phyloP scores from a whole-genome alignment of 2,113 vertebrate genomes.

The Pelecanoides urinatrix region DNA sequence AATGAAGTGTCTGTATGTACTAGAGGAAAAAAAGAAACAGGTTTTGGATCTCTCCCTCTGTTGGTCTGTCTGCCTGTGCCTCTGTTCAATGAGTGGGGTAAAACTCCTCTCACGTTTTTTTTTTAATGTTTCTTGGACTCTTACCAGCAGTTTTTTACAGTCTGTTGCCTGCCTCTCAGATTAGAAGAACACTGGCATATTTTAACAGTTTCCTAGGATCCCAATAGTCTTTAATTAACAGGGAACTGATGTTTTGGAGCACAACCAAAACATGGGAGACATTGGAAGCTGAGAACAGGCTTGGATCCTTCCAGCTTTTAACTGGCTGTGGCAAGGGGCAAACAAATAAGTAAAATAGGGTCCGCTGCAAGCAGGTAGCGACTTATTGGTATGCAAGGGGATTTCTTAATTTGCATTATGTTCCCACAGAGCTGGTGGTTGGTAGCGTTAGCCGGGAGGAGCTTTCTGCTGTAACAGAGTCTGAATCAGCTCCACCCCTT shows the following conservation, averaged over 20 bases:
- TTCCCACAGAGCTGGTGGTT: neutral
- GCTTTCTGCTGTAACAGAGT: neutral
- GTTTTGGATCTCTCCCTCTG: neutral
- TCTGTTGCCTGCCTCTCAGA: slow-evolving; percentile 71
- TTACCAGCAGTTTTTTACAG: slow-evolving; percentile 66
- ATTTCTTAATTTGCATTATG: slow-evolving; percentile 23
- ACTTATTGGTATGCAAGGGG: slow-evolving; percentile 18
- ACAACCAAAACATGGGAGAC: slow-evolving; percentile 43
- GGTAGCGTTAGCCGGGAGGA: neutral
- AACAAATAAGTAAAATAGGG: neutral
- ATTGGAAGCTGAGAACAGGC: neutral
- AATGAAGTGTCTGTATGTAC: neutral
- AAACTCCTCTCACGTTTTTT: neutral
- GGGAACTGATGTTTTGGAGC: slow-evolving; percentile 67
- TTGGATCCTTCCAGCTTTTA: slow-evolving; percentile 26
- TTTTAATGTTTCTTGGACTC: slow-evolving; percentile 53
- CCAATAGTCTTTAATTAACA: slow-evolving; percentile 74
- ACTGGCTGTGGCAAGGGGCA: neutral
- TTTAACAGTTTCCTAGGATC: slow-evolving; percentile 76
- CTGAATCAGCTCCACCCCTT: neutral
- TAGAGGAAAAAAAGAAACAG: neutral
- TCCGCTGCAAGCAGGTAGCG: neutral
- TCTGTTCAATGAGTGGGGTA: neutral
- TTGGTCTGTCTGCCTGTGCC: neutral
- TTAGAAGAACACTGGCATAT: slow-evolving; percentile 71